phyloP scores from a whole-genome alignment of 2,888 invertebrate species.

The Shargacucullia verbasci region DNA sequence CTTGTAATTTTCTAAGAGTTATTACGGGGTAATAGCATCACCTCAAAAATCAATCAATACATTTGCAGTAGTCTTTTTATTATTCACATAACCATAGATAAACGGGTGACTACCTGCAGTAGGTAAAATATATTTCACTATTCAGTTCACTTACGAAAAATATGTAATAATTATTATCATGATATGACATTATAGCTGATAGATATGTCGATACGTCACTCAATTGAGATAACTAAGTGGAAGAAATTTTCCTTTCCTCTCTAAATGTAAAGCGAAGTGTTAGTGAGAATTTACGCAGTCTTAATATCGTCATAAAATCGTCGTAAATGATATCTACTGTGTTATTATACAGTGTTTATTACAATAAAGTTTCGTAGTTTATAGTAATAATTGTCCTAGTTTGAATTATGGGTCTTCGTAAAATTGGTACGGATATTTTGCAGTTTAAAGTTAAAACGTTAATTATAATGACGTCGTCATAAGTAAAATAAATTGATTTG shows the following conservation, averaged over 20 bases:
- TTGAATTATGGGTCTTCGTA: not conserved
- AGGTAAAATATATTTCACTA: too few species aligned
- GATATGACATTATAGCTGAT: constrained; percentile 6
- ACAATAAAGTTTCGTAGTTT: constrained; percentile 13
- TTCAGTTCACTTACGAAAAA: too few species aligned
- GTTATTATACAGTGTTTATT: not conserved
- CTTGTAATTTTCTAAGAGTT: too few species aligned
- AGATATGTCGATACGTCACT: not conserved
- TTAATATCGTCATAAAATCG: constrained; percentile 12
- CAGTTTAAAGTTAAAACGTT: too few species aligned
- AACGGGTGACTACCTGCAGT: too few species aligned
- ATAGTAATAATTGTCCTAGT: constrained; percentile 6
- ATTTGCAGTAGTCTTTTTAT: too few species aligned
- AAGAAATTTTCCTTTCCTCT: constrained; percentile 32
- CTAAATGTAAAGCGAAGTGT: constrained; percentile 7
- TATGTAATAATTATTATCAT: not conserved
- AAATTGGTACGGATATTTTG: not conserved
- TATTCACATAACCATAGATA: too few species aligned
- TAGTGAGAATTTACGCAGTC: constrained; percentile 15
- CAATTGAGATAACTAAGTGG: constrained; percentile 17
- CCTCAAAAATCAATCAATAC: too few species aligned
- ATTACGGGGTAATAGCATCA: too few species aligned
- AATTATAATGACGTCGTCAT: too few species aligned
- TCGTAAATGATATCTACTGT: constrained; percentile 19
- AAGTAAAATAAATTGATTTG: too few species aligned